Evolutionary conservation across 2,888 invertebrate species (phyloP).

Genomic region (Drosophila nr. medialis): DNA sequence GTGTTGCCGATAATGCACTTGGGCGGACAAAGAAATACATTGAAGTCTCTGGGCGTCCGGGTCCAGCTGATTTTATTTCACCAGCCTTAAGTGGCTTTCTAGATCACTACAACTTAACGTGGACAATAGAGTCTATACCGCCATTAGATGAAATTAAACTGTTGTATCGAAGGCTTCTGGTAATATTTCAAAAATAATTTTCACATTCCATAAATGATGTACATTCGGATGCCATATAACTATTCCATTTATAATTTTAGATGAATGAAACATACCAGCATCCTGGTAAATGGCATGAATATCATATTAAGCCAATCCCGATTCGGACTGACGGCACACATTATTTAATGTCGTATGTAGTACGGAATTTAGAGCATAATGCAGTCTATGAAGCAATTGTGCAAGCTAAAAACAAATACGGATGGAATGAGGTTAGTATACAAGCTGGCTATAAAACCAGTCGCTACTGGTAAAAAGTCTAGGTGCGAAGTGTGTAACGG

Average conservation of each 20-base stretch:
- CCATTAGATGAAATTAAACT: constrained; percentile 88
- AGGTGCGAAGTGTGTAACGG: not conserved
- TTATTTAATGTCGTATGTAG: constrained; percentile 88
- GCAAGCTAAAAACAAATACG: constrained; percentile 90
- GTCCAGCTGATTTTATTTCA: constrained; percentile 88
- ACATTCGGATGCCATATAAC: not conserved
- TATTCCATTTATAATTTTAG: constrained; percentile 80
- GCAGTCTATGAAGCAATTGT: constrained; percentile 90
- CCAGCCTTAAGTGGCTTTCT: constrained; percentile 87
- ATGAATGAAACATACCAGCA: constrained; percentile 90
- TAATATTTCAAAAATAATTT: constrained; percentile 72
- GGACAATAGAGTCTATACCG: constrained; percentile 89
- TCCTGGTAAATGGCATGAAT: constrained; percentile 90
- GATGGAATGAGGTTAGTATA: constrained; percentile 88
- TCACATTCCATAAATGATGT: not conserved
- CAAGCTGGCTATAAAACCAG: not conserved
- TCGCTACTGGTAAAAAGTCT: too few relatives aligned
- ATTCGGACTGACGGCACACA: constrained; percentile 84
- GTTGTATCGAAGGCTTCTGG: constrained; percentile 87
- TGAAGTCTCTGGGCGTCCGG: constrained; percentile 88
- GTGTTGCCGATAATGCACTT: constrained; percentile 86
- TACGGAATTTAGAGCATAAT: constrained; percentile 88
- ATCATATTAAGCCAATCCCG: constrained; percentile 84
- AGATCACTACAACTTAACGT: constrained; percentile 88
- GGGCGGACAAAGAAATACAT: constrained; percentile 87